Percentiles rank a stretch among this genome's conserved stretches.
Evolutionary conservation across 92 coral and sea anemone species (phyloP).

Genomic region (Chrysogorgia sp.): DNA sequence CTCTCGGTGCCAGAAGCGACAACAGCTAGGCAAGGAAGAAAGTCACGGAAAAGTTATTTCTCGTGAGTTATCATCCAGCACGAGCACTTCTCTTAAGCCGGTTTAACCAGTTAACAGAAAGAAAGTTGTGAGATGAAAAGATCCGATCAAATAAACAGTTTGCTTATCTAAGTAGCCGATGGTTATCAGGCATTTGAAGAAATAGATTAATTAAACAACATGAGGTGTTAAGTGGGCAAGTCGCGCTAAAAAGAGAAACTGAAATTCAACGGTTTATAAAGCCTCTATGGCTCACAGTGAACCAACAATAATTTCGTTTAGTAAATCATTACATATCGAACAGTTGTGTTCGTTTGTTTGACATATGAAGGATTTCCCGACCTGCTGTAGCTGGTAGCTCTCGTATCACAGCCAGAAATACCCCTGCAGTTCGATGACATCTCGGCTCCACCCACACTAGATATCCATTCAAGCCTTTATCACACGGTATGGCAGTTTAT

Average conservation of each 20-base stretch:
- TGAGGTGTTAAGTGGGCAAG: slow-evolving; percentile 27
- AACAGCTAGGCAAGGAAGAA: neutral
- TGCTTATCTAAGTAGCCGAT: slow-evolving; percentile 44
- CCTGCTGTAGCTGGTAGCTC: neutral
- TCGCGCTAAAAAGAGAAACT: neutral
- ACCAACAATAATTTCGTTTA: neutral
- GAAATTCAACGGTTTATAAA: neutral
- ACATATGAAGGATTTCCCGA: neutral
- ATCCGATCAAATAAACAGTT: slow-evolving; percentile 48
- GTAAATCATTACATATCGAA: neutral
- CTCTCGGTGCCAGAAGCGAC: slow-evolving; percentile 28
- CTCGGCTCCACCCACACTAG: slow-evolving; percentile 20
- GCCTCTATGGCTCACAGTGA: too few species aligned
- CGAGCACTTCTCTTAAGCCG: slow-evolving; percentile 7
- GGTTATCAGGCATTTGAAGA: slow-evolving; percentile 34
- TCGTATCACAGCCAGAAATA: slow-evolving; percentile 18
- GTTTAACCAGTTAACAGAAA: neutral
- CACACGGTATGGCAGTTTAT: slow-evolving; percentile 35
- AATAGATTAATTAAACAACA: slow-evolving; percentile 38
- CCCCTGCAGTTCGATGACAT: slow-evolving; percentile 44
- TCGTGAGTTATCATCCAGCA: too few species aligned
- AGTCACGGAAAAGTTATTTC: slow-evolving; percentile 6
- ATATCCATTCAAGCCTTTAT: slow-evolving; percentile 20
- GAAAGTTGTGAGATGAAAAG: slow-evolving; percentile 4
- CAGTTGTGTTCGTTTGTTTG: neutral